phyloP scores from a whole-genome alignment of 1,140 invertebrate species.

The Conus ventricosus region DNA sequence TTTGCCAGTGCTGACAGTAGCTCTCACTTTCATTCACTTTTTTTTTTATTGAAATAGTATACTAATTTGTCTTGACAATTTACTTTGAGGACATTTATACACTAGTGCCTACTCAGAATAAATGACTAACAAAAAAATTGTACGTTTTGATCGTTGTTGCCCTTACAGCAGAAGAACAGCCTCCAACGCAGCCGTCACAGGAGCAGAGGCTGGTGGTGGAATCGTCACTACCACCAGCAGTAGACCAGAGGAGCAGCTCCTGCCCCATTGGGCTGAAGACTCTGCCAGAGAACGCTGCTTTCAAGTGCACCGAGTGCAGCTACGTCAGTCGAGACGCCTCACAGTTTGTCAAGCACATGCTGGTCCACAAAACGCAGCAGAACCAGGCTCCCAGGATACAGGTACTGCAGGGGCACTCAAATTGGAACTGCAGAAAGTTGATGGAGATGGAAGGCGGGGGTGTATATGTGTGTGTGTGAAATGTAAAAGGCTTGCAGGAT shows the following conservation, averaged over 20 bases:
- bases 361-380: slow-evolving; percentile 54
- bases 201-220: not conserved
- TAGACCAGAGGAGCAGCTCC: not conserved
- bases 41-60: too few species aligned
- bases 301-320: slow-evolving; percentile 65
- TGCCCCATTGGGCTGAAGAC: slow-evolving; percentile 25
- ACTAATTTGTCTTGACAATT: too few species aligned
- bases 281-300: slow-evolving; percentile 47
- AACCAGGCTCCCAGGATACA: slow-evolving; percentile 28
- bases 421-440: too few species aligned
- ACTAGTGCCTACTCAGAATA: too few species aligned
- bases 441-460: too few species aligned
- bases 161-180: not conserved
- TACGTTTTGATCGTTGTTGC: too few species aligned
- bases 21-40: too few species aligned
- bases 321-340: slow-evolving; percentile 60
- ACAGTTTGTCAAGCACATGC: slow-evolving; percentile 65
- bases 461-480: too few species aligned
- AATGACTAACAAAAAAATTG: too few species aligned
- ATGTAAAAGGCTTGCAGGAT: too few species aligned
- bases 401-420: not conserved
- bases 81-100: too few species aligned
- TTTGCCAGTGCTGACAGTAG: not conserved
- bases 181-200: not conserved
- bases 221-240: not conserved